These are phyloP conservation scores for Brachyalestes nurse DNA, from an alignment of 2,797 vertebrate genomes.

Conservation along the genomic window DNA sequence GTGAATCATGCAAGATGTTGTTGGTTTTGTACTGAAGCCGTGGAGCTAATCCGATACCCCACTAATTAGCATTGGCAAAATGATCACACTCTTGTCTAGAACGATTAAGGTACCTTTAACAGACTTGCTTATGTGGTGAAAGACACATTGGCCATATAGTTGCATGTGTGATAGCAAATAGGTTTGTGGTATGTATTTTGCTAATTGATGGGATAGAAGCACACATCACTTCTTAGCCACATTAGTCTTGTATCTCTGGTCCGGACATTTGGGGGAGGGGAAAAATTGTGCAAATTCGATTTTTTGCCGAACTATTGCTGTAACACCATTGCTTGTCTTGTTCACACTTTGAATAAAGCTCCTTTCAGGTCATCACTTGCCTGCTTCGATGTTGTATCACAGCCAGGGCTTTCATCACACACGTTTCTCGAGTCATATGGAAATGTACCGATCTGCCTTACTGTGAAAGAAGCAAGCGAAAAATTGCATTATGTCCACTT, in stretches of 20 bases:
- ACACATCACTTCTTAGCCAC: background rate
- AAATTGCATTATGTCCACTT: slow-evolving; percentile 45
- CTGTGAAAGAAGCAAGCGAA: slow-evolving; percentile 5
- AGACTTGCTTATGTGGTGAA: too few relatives aligned
- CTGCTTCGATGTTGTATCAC: slow-evolving; percentile 1
- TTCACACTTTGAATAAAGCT: slow-evolving; percentile 9
- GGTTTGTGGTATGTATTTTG: too few relatives aligned
- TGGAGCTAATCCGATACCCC: too few relatives aligned
- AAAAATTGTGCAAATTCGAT: background rate
- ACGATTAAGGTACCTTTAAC: too few relatives aligned
- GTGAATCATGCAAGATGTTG: too few relatives aligned
- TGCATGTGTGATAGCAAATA: too few relatives aligned
- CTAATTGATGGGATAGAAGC: too few relatives aligned
- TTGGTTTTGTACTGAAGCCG: too few relatives aligned
- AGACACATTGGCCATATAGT: too few relatives aligned
- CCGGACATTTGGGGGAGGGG: background rate
- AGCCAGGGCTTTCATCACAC: slow-evolving; percentile 25
- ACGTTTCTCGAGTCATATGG: slow-evolving; percentile 6
- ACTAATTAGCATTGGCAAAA: too few relatives aligned
- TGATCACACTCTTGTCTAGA: too few relatives aligned
- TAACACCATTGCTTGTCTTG: background rate
- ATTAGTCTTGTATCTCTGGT: background rate
- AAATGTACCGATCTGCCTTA: slow-evolving; percentile 34
- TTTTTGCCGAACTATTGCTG: background rate
- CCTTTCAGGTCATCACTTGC: slow-evolving; percentile 12